Conservation (phyloP, 1,140 invertebrate species). For the Trigoniulus corallinus region DNA sequence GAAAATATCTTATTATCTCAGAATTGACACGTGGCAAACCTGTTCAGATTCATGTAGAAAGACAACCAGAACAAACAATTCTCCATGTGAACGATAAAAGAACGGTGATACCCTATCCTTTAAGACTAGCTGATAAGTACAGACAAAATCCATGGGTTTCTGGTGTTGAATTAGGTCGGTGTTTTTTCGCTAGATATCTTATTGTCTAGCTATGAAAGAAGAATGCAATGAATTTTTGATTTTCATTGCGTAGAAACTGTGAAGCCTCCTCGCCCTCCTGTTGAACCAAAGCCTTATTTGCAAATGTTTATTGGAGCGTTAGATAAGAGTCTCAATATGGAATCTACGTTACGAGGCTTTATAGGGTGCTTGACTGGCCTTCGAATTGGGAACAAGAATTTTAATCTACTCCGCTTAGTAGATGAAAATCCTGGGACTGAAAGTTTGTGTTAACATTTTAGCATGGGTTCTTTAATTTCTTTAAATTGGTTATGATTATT, state of each 20-base stretch:
- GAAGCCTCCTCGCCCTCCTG: slow-evolving; percentile 60
- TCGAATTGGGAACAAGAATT: slow-evolving; percentile 59
- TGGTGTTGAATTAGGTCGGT: slow-evolving; percentile 17
- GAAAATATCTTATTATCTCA: slow-evolving; percentile 15
- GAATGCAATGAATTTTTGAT: slow-evolving; percentile 7
- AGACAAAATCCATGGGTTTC: slow-evolving; percentile 15
- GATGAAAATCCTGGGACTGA: slow-evolving; percentile 4
- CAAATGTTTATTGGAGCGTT: slow-evolving; percentile 77
- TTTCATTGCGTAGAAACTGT: slow-evolving; percentile 46
- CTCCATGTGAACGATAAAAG: slow-evolving; percentile 69
- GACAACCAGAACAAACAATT: slow-evolving; percentile 49
- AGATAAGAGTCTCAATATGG: slow-evolving; percentile 30
- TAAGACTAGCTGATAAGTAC: slow-evolving; percentile 40
- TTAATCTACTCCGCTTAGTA: slow-evolving; percentile 44
- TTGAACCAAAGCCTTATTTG: slow-evolving; percentile 66
- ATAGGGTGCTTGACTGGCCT: slow-evolving; percentile 76
- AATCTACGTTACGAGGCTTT: slow-evolving; percentile 47
- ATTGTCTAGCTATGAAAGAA: slow-evolving; percentile 12
- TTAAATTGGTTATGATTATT: not conserved
- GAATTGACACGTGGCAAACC: slow-evolving; percentile 59
- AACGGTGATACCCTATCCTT: slow-evolving; percentile 45
- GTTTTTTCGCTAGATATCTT: slow-evolving; percentile 40
- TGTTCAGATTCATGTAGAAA: slow-evolving; percentile 64
- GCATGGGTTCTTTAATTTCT: not conserved
- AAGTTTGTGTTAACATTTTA: not conserved